phyloP scores from a whole-genome alignment of 2,113 vertebrate genomes.

The Cryptotis parvus region DNA sequence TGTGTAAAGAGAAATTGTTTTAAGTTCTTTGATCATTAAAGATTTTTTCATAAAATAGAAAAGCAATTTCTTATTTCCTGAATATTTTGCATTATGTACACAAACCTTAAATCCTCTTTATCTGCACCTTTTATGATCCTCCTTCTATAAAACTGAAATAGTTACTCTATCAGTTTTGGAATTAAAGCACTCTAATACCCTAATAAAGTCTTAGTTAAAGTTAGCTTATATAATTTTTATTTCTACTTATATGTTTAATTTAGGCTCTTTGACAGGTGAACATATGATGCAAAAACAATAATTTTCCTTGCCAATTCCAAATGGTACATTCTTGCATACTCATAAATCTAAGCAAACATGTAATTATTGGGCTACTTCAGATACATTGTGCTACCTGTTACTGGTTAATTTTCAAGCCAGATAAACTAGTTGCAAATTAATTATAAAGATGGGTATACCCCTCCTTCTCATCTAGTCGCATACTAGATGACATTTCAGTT shows the following conservation, averaged over 20 bases:
- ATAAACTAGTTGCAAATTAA: constrained; percentile 83
- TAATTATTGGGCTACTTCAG: background rate
- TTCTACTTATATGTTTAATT: background rate
- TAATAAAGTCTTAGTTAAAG: background rate
- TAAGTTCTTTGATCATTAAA: background rate
- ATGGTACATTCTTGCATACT: background rate
- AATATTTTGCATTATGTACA: too few relatives aligned
- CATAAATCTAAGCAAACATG: background rate
- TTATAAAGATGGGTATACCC: constrained; percentile 58
- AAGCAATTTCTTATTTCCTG: background rate
- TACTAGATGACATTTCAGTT: constrained; percentile 86
- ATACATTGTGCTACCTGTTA: constrained; percentile 72
- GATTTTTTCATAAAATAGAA: background rate
- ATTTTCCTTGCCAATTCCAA: background rate
- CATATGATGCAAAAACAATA: constrained; percentile 5
- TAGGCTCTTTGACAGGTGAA: background rate
- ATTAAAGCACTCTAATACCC: background rate
- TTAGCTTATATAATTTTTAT: background rate
- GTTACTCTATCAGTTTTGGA: too few relatives aligned
- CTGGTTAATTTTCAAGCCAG: constrained; percentile 80
- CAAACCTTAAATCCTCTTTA: too few relatives aligned
- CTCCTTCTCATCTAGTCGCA: constrained; percentile 73
- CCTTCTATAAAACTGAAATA: too few relatives aligned
- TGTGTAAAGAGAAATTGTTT: background rate
- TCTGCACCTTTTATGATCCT: too few relatives aligned